Evolutionary conservation across 2,797 vertebrate species (phyloP), one percentile per base, ranked within the genome.

Genomic region (Pseudomugil tenellus): DNA sequence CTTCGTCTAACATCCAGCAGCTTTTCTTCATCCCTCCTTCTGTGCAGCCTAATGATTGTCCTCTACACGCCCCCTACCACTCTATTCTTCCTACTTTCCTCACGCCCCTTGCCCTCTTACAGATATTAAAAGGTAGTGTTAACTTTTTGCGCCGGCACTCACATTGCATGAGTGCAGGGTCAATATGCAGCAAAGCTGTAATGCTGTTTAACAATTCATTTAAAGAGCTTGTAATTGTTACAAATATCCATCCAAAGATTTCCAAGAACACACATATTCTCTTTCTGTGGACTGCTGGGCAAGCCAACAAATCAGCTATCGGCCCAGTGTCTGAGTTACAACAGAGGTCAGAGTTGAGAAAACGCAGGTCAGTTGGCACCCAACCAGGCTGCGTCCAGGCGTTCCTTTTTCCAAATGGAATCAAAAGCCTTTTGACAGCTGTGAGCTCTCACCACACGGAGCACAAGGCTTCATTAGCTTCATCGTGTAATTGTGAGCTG

Each of bases 51-150:
- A 93, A 95, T 96, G 96, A 95, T 95, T 86, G 93, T 97, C 94
- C 96, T 97, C 96, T 96, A 95, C 96, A 96, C 95, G 80, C 94
- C 95, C 95, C 95, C 95, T 95, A 93, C 90, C 63, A 80, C 71
- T 81, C 64, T 67, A 59, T 77, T 76, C 83, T 64, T 69, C 61
- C 66, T 31, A 34, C 78, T 84, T 73, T 57, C 51, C 80, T 70
- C 32, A 34, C 65, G 76, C 26, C 11, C 73, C 12, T 34, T n/a
- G 63, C 69, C 71, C 76, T 83, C 84, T 76, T 70, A 81, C 73
- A 77, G 81, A 67, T 70, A 66, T 53, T 86, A 84, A 92, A 79
- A 76, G 88, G 84, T 6, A 58, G 57, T 62, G 76, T 41, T 56
- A 60, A 63, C 41, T 64, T 72, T 31, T 41, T 72, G 77, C 23